Evolutionary conservation across 2,888 invertebrate species (phyloP).

Genomic region (Ametastegia equiseti): DNA sequence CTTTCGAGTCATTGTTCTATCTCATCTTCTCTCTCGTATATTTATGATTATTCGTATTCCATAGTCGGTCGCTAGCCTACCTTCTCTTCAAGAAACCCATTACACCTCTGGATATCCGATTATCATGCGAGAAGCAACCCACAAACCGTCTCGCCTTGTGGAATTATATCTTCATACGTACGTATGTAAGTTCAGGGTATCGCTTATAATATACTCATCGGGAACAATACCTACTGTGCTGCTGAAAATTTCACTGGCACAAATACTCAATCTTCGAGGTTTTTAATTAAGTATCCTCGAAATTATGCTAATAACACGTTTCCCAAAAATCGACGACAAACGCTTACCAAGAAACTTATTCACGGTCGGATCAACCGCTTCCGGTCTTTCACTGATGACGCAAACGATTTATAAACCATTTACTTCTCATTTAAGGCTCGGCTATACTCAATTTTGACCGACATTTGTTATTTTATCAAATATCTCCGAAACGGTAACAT

Average conservation of each 20-base stretch:
- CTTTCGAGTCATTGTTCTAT: neutral
- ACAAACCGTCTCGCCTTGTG: neutral
- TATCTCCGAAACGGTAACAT: too few relatives aligned
- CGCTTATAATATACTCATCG: neutral
- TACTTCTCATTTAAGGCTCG: too few relatives aligned
- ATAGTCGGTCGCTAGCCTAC: neutral
- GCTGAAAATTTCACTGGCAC: neutral
- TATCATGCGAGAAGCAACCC: slow-evolving; percentile 16
- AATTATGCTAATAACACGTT: neutral
- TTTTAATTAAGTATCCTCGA: neutral
- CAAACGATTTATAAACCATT: neutral
- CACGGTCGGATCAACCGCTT: slow-evolving; percentile 7
- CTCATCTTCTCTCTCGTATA: neutral
- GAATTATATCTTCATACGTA: neutral
- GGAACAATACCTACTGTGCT: neutral
- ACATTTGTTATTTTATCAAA: too few relatives aligned
- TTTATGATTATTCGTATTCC: slow-evolving; percentile 10
- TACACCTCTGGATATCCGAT: neutral
- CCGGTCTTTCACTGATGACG: slow-evolving; percentile 14
- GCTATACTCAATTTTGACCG: too few relatives aligned
- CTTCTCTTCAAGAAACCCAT: slow-evolving; percentile 7
- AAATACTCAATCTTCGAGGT: neutral
- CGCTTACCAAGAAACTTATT: neutral
- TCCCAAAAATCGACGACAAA: neutral
- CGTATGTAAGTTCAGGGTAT: neutral